phyloP scores from a whole-genome alignment of 2,888 invertebrate genomes.

The Diarsia mendica region DNA sequence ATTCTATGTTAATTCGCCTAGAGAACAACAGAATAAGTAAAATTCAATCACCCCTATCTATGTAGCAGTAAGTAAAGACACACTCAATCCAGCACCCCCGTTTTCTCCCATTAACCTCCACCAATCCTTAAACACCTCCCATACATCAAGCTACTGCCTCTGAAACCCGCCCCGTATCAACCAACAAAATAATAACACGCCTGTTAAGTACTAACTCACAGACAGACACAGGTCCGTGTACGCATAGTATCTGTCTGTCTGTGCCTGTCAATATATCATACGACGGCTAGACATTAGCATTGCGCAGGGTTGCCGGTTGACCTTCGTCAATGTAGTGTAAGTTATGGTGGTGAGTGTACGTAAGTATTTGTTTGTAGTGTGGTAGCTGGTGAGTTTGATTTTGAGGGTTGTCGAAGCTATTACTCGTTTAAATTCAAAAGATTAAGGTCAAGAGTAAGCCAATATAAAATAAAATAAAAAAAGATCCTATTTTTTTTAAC shows the following conservation, averaged over 20 bases:
- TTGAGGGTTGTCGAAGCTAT: slow-evolving; percentile 3
- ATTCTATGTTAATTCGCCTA: no score
- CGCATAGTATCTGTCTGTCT: slow-evolving; percentile 76
- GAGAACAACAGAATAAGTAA: no score
- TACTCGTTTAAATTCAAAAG: not conserved
- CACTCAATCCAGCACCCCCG: no score
- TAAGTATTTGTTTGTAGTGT: slow-evolving; percentile 27
- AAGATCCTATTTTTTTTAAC: no score
- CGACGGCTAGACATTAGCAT: slow-evolving; percentile 82
- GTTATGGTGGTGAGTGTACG: slow-evolving; percentile 18
- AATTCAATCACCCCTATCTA: no score
- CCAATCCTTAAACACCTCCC: slow-evolving; percentile 49
- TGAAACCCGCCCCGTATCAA: slow-evolving; percentile 70
- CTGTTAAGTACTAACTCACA: slow-evolving; percentile 73
- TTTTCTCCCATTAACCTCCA: slow-evolving; percentile 41
- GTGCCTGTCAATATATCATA: slow-evolving; percentile 86
- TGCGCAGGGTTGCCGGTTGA: slow-evolving; percentile 61
- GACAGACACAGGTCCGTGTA: slow-evolving; percentile 65
- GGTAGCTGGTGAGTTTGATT: slow-evolving; percentile 16
- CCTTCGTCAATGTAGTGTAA: slow-evolving; percentile 31
- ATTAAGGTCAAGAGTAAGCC: no score
- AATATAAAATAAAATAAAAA: no score
- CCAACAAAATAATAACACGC: slow-evolving; percentile 83
- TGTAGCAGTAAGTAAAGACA: no score
- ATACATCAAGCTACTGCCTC: slow-evolving; percentile 61